A percentile compares a stretch with the other conserved stretches of the same genome.
phyloP scores from a whole-genome alignment of 2,888 invertebrate genomes.

The Amiota mariae region DNA sequence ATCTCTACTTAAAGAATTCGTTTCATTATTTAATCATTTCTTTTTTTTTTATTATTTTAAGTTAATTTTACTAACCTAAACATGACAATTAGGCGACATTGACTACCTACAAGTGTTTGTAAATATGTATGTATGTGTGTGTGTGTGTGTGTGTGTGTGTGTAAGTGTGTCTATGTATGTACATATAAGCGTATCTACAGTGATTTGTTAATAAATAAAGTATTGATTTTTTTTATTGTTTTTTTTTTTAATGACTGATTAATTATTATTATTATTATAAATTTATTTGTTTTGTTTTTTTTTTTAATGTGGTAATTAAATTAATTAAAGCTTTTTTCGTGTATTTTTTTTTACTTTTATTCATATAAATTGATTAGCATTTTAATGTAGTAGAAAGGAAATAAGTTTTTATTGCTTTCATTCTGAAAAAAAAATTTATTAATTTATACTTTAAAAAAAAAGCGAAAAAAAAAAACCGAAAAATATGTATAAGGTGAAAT shows the following conservation, averaged over 20 bases:
- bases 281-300: slow-evolving; percentile 29
- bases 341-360: slow-evolving; percentile 30
- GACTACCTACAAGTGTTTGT: slow-evolving; percentile 52
- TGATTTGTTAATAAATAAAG: background rate
- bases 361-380: slow-evolving; percentile 29
- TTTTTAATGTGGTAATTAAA: slow-evolving; percentile 60
- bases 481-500: no score
- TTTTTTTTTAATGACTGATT: slow-evolving; percentile 1
- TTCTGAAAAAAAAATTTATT: no score
- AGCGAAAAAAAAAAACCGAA: no score
- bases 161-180: slow-evolving; percentile 56
- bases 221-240: background rate
- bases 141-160: slow-evolving; percentile 50
- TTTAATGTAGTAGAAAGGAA: background rate
- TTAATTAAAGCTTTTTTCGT: slow-evolving; percentile 67
- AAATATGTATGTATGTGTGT: slow-evolving; percentile 34
- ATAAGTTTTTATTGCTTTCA: no score
- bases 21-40: slow-evolving; percentile 49
- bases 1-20: background rate
- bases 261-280: slow-evolving; percentile 18
- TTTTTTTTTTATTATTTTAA: slow-evolving; percentile 36
- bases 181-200: slow-evolving; percentile 43
- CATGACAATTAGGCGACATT: slow-evolving; percentile 62
- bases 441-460: no score
- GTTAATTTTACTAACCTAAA: slow-evolving; percentile 59